phyloP scores from a whole-genome alignment of 2,888 invertebrate genomes.

The Papilio protenor region DNA sequence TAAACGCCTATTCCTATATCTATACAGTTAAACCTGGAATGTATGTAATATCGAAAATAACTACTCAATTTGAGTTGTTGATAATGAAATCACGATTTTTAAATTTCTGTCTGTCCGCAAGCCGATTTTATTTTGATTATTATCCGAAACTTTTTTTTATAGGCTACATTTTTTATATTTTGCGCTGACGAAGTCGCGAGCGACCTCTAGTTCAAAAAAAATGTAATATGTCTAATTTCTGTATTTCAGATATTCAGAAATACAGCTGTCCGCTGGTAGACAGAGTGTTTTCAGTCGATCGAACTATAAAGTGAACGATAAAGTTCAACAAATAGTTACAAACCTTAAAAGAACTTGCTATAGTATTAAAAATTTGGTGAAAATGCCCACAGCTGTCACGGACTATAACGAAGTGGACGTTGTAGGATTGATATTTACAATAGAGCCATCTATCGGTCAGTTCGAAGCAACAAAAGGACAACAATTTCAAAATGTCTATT shows the following conservation, averaged over 20 bases:
- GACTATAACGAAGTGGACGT: conserved; percentile 89
- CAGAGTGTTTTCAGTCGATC: conserved; percentile 75
- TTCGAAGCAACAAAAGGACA: conserved; percentile 64
- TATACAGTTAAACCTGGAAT: too few species aligned
- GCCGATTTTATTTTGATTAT: too few species aligned
- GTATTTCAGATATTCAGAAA: conserved; percentile 76
- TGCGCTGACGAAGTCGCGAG: too few species aligned
- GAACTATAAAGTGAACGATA: conserved; percentile 57
- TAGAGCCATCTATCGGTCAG: conserved; percentile 77
- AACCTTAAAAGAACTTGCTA: conserved; percentile 69
- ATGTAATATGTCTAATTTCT: background rate
- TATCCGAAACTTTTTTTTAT: too few species aligned
- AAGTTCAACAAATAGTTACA: conserved; percentile 50
- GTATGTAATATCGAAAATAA: too few species aligned
- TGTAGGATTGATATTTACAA: conserved; percentile 86
- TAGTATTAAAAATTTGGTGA: conserved; percentile 74
- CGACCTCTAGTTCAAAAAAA: too few species aligned
- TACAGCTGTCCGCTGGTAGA: conserved; percentile 83
- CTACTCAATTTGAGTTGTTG: too few species aligned
- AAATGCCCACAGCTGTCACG: conserved; percentile 58
- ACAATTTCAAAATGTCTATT: conserved; percentile 83
- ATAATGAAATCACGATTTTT: too few species aligned
- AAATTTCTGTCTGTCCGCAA: too few species aligned
- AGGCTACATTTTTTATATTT: too few species aligned
- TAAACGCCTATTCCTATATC: too few species aligned